These are phyloP conservation scores for Rhinophrynus dorsalis DNA, from an alignment of 2,797 vertebrate species.

Conservation along the genomic window DNA sequence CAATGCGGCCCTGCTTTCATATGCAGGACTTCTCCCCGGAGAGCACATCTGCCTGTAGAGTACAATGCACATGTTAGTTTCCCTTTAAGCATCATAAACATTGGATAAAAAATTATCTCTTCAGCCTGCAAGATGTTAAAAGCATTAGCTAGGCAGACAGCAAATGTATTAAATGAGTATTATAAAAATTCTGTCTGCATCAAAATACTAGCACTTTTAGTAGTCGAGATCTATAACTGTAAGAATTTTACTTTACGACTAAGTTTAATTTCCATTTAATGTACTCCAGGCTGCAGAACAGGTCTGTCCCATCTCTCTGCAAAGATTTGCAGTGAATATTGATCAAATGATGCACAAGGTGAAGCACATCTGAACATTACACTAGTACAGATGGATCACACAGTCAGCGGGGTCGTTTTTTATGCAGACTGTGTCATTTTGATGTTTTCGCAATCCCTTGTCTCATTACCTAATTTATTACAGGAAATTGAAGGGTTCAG, in stretches of 20 bases:
- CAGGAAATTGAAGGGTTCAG: conserved; percentile 48
- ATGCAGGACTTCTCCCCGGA: too few species aligned
- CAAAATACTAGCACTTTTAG: too few species aligned
- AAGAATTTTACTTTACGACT: not conserved
- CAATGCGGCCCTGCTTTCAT: too few species aligned
- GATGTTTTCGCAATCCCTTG: conserved; percentile 43
- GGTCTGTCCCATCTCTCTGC: conserved; percentile 31
- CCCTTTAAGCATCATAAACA: too few species aligned
- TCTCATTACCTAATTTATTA: conserved; percentile 47
- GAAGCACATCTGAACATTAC: conserved; percentile 23
- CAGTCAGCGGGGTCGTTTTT: conserved; percentile 25
- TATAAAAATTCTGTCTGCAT: too few species aligned
- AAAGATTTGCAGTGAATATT: conserved; percentile 43
- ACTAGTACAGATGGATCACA: not conserved
- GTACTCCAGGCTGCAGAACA: conserved; percentile 12
- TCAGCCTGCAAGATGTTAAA: not conserved
- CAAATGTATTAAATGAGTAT: too few species aligned
- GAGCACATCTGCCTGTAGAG: too few species aligned
- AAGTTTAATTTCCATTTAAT: not conserved
- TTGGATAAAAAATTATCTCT: too few species aligned
- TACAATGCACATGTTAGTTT: too few species aligned
- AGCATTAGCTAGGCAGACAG: not conserved
- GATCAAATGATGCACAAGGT: conserved; percentile 34
- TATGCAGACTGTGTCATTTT: conserved; percentile 43
- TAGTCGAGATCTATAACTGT: not conserved